Percentiles rank a stretch among this genome's conserved stretches.
phyloP scores from a whole-genome alignment of 2,797 vertebrate genomes.

The Coracias cyanogaster region DNA sequence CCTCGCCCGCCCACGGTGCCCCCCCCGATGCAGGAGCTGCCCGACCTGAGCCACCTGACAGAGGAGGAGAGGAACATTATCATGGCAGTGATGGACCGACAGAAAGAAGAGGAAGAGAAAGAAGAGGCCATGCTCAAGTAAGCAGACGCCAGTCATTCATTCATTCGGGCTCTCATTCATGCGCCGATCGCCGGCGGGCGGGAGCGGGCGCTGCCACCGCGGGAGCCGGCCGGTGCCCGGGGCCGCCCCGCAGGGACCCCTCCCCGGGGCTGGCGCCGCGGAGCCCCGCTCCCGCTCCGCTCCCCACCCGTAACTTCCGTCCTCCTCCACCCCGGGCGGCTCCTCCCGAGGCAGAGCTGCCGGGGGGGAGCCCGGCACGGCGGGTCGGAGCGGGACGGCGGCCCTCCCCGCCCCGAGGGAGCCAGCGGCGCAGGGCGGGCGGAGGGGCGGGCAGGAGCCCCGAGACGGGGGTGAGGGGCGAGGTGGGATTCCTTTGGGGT shows the following conservation, averaged over 20 bases:
- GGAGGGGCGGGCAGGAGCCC: neutral
- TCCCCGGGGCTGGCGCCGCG: neutral
- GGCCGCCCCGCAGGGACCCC: neutral
- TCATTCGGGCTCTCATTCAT: conserved; percentile 56
- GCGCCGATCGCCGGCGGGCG: neutral
- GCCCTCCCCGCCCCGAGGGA: neutral
- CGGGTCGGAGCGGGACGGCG: neutral
- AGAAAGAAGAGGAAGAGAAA: conserved; percentile 97
- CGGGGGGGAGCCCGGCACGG: neutral
- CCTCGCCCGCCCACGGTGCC: conserved; percentile 93
- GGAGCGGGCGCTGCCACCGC: conserved; percentile 5
- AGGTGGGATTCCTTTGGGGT: conserved; percentile 52
- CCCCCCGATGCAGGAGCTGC: conserved; percentile 92
- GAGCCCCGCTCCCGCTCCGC: neutral
- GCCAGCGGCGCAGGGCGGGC: neutral
- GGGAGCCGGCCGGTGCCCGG: neutral
- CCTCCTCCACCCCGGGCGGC: neutral
- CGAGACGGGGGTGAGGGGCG: neutral
- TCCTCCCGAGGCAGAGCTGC: neutral
- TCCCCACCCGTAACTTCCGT: neutral
- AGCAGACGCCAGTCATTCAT: conserved; percentile 76
- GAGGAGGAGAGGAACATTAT: conserved; percentile 98
- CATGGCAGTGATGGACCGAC: conserved; percentile 98
- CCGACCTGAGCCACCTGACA: conserved; percentile 99
- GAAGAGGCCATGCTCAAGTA: conserved; percentile 99